Base-by-base conservation (phyloP, 2,888 invertebrate genomes). In the Apeira syringaria region DNA sequence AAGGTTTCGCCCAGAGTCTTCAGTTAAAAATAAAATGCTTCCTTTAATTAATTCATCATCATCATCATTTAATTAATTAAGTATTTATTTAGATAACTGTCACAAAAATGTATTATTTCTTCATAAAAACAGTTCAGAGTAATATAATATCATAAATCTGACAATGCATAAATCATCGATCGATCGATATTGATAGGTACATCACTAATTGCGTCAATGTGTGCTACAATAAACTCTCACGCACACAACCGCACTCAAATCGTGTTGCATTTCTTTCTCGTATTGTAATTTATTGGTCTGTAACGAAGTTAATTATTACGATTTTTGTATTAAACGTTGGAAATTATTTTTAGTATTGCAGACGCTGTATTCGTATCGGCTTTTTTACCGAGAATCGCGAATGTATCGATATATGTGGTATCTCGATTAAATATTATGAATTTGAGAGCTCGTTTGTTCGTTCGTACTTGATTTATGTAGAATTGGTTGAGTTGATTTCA, bases 241-340 rank as follows among this genome's bases (percentile, higher is more conserved):
- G 40, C 34, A 10, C 11, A n/a, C n/a, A 0, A 17, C 17, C 30
- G 27, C 20, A 3, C 50, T 74, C 50, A 80, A 78, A 75, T 74
- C 77, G 70, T 72, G 75, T 80, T 74, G 80, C 80, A 83, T 83
- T 88, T 87, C 85, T 87, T 87, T 86, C 84, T 86, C 77, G 80
- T 82, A 85, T 88, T 85, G 89, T 88, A 86, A 89, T 89, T 88
- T 89, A 89, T 89, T 83, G 82, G 85, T 79, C 87, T 88, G 88
- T 87, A 88, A 87, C 87, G 80, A 87, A 86, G 87, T 88, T 88
- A 89, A 89, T 89, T 89, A 89, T 88, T 88, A 81, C 84, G 81
- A 89, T 89, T 89, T 89, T 89, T 88, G 88, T 87, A 88, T 88
- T 88, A 88, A 89, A 89, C 86, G 87, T 80, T 86, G 86, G 76